Evolutionary conservation across 2,888 invertebrate genomes (phyloP), one percentile per base, ranked within the genome.

Genomic region (Eugnorisma glareosa): DNA sequence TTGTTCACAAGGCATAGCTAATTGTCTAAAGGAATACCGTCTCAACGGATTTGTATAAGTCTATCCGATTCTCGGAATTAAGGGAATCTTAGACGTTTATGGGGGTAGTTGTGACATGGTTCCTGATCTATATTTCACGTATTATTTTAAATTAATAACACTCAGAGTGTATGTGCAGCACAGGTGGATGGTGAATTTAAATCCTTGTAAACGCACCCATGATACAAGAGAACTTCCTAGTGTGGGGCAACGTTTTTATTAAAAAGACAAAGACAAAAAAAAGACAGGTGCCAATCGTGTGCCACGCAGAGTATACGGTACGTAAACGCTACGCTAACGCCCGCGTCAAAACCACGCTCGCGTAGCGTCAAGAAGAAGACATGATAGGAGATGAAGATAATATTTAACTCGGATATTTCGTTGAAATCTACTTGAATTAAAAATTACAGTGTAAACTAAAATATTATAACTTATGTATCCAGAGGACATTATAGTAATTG

Each of bases 11-110:
- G 88, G 89, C 90, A 89, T 88, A 81, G 88, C 88, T 94, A 94
- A 94, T 94, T 94, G 93, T 89, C 89, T 90, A 92, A 93, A 93
- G 93, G 92, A 91, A 93, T 88, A 89, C 75, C 84, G 88, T 89
- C 90, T 89, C 90, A 67, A 79, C 79, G 91, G 91, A 93, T 92
- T 91, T 92, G 88, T 92, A 89, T 92, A 91, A 92, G 90, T 87
- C 88, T 87, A 81, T 85, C 85, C 80, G 85, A 84, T 88, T 86
- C 67, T 75, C 77, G 76, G 87, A 89, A 91, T 90, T 90, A 89
- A 79, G 83, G 80, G 79, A 84, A 87, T 87, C 82, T 84, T 79
- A 80, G 81, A 73, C 68, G 66, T 74, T 84, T 74, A 78, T 77
- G 63, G 31, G 77, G 48, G 67, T 68, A 78, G 78, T 77, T 64